These are phyloP conservation scores for Phataginus tetradactyla DNA, from an alignment of 2,797 vertebrate species.

Conservation along the genomic window DNA sequence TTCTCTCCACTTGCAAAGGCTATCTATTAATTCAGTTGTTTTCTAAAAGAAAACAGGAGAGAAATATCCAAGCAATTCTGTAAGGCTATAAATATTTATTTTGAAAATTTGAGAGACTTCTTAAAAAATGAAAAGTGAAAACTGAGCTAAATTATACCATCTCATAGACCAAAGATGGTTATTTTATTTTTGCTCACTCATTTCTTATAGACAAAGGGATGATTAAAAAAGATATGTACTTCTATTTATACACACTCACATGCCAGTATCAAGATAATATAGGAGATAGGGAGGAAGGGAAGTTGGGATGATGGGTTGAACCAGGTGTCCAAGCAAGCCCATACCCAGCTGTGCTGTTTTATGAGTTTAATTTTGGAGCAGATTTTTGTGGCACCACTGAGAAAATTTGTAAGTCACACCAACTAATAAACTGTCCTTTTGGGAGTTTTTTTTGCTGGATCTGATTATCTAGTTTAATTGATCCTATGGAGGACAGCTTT, in stretches of 20 bases:
- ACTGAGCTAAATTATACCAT: not conserved
- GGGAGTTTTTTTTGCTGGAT: not conserved
- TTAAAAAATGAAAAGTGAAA: not conserved
- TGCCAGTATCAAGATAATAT: not conserved
- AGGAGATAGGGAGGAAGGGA: not conserved
- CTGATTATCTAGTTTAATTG: conserved; percentile 35
- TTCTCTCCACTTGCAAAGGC: not conserved
- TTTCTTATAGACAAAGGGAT: not conserved
- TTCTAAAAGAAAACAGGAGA: not conserved
- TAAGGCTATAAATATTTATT: conserved; percentile 8
- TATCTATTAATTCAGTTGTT: not conserved
- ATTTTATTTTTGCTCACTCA: not conserved
- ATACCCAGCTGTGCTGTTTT: not conserved
- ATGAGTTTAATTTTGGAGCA: not conserved
- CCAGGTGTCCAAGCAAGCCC: not conserved
- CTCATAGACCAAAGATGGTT: not conserved
- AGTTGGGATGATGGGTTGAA: not conserved
- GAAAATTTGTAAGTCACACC: conserved; percentile 28
- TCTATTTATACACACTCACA: not conserved
- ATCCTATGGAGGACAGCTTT: conserved; percentile 32
- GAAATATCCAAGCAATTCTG: not conserved
- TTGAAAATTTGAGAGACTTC: not conserved
- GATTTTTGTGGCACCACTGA: not conserved
- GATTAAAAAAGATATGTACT: not conserved
- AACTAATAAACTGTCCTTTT: not conserved